Percentiles rank a stretch among this genome's conserved stretches.
These are phyloP conservation scores for Scaptomyza graminum DNA, from an alignment of 1,140 invertebrate genomes.

Conservation along the genomic window DNA sequence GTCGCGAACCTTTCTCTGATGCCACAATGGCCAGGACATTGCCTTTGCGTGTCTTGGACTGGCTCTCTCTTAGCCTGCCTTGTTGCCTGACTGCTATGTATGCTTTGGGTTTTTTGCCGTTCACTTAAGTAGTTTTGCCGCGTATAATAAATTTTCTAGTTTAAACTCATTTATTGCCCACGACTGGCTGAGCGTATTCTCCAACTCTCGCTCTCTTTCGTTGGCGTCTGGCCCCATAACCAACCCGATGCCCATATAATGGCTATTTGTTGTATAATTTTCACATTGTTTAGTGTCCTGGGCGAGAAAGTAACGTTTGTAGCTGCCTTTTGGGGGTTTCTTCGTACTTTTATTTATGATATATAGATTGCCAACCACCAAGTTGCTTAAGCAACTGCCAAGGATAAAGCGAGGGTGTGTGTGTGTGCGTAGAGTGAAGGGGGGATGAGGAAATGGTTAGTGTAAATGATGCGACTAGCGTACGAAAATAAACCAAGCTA, in stretches of 20 bases:
- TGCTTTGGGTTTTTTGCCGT: slow-evolving; percentile 7
- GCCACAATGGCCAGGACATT: slow-evolving; percentile 53
- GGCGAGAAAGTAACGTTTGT: slow-evolving; percentile 38
- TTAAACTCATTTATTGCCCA: slow-evolving; percentile 79
- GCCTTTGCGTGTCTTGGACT: slow-evolving; percentile 56
- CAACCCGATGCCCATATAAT: slow-evolving; percentile 51
- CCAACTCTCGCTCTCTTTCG: not conserved
- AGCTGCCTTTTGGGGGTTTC: slow-evolving; percentile 22
- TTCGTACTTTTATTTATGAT: slow-evolving; percentile 67
- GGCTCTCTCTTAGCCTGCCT: slow-evolving; percentile 1
- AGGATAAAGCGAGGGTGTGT: slow-evolving; percentile 5
- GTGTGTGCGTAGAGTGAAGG: no score
- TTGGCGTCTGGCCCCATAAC: slow-evolving; percentile 14
- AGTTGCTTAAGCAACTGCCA: slow-evolving; percentile 40
- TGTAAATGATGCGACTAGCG: no score
- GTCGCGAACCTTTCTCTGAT: slow-evolving; percentile 39
- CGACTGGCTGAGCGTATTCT: slow-evolving; percentile 22
- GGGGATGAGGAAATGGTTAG: not conserved
- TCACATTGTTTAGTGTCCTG: slow-evolving; percentile 75
- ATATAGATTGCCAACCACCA: slow-evolving; percentile 44
- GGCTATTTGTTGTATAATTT: slow-evolving; percentile 79
- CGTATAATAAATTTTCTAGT: slow-evolving; percentile 81
- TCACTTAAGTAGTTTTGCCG: slow-evolving; percentile 76
- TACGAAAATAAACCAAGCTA: slow-evolving; percentile 17
- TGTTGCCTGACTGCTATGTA: slow-evolving; percentile 3